Conservation (phyloP, 1,140 invertebrate genomes). For the Megalopta genalis region DNA sequence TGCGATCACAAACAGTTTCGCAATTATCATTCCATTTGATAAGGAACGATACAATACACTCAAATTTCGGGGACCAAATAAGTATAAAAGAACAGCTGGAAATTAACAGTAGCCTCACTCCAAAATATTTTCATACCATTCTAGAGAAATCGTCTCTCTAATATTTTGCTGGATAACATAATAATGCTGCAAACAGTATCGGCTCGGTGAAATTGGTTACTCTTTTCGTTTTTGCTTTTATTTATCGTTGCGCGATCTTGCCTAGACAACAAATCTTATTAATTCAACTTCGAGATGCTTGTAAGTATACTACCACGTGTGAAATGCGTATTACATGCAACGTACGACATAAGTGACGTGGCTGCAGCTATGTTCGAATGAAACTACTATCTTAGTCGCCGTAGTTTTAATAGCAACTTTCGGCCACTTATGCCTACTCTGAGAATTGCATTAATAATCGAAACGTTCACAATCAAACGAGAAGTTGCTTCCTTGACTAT, state of each 20-base stretch:
- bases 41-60: conserved; percentile 6
- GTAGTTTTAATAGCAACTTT: background rate
- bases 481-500: background rate
- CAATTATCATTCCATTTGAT: background rate
- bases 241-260: background rate
- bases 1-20: background rate
- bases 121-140: background rate
- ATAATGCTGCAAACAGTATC: no score
- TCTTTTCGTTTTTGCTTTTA: background rate
- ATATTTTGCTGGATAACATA: background rate
- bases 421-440: background rate
- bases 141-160: background rate
- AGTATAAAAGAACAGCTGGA: conserved; percentile 1
- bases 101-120: background rate
- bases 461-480: background rate
- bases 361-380: background rate
- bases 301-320: background rate
- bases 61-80: conserved; percentile 50
- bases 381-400: background rate
- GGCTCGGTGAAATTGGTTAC: background rate
- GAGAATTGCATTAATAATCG: background rate
- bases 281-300: background rate
- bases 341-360: background rate
- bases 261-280: background rate
- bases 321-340: background rate